Evolutionary conservation across 2,888 invertebrate genomes (phyloP).

Genomic region (Drosophila prostipennis): DNA sequence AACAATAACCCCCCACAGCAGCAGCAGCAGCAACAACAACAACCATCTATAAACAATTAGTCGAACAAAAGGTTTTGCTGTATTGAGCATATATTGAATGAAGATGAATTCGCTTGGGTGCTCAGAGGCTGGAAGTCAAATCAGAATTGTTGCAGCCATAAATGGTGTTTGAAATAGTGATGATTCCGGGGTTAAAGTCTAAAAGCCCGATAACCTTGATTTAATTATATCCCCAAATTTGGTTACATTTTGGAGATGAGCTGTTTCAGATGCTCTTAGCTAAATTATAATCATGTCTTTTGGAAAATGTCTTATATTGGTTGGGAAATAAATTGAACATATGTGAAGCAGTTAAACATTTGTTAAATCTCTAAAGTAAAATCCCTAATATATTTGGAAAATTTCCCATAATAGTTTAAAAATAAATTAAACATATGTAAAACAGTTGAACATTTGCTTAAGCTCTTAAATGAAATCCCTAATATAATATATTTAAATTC

Average conservation of each 20-base stretch:
- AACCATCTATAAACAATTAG: constrained; percentile 35
- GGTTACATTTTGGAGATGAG: constrained; percentile 1
- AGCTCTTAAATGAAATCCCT: too few species aligned
- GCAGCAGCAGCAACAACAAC: background rate
- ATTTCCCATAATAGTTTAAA: too few species aligned
- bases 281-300: constrained; percentile 17
- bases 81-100: constrained; percentile 21
- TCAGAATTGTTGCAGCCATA: constrained; percentile 4
- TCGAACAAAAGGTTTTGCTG: constrained; percentile 10
- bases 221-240: constrained; percentile 12
- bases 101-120: constrained; percentile 16
- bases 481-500: too few species aligned
- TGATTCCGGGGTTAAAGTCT: constrained; percentile 1
- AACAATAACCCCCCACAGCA: constrained; percentile 6
- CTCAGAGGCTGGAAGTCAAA: constrained; percentile 2
- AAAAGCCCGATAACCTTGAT: constrained; percentile 15
- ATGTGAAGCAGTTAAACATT: too few species aligned
- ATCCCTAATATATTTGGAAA: too few species aligned
- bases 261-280: constrained; percentile 3
- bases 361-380: too few species aligned
- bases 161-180: background rate
- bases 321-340: too few species aligned
- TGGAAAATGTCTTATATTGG: too few species aligned
- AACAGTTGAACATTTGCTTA: too few species aligned
- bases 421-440: too few species aligned